Evolutionary conservation across 2,888 invertebrate genomes (phyloP), one percentile per base, ranked within the genome.

Genomic region (Cheilosia impressa): DNA sequence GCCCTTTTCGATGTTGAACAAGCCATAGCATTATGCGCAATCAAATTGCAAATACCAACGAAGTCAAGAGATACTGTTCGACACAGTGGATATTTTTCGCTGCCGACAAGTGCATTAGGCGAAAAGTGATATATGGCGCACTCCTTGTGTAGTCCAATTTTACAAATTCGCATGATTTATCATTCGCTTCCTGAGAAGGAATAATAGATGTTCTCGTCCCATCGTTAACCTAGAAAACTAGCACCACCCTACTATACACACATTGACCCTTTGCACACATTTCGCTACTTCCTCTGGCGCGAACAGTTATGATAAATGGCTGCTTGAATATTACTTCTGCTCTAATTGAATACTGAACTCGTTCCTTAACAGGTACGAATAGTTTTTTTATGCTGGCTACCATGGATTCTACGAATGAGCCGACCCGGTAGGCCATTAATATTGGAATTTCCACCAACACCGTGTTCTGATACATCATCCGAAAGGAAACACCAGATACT

Each of bases 351-450:
- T 43, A 60, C 62, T 60, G 41, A 58, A 50, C 24, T 50, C 45
- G 31, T 41, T 22, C 4, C 62, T 66, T 92, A 17, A 87, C 93
- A 97, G 97, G 96, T 98, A 91, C 96, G 96, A 92, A 94, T 96
- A 91, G 95, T 99, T 91, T 97, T 99, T 93, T 95, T 99, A 91
- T 97, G 97, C 93, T 99, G 99, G 98, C 94, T 99, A 93, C 99
- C 99, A 89, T 98, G 98, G 95, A 93, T 99, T 90, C 94, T 99
- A 92, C 95, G 98, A 90, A 99, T 99, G 99, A 96, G 96, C 90
- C 94, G 95, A 90, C 95, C 95, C 88, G 95, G 94, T 89, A 93
- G 94, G 90, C 92, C 93, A 57, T 89, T 93, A 83, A 93, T 93
- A 87, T 91, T 92, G 90, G 92, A 92, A 87, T 92, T 92, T 89